phyloP scores from a whole-genome alignment of 2,113 vertebrate genomes.

The Chloropsis hardwickii region DNA sequence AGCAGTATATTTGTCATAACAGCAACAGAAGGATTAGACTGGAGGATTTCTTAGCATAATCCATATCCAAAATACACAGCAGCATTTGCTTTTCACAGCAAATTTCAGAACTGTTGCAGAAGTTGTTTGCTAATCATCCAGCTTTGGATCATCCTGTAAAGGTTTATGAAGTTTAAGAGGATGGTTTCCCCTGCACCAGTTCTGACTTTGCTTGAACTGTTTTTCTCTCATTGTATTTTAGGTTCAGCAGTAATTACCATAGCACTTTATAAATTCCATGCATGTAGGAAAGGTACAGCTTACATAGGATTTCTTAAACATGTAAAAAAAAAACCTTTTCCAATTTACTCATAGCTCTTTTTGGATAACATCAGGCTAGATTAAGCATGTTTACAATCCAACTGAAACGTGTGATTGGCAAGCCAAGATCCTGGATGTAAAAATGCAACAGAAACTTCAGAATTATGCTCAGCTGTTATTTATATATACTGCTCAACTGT shows the following conservation, averaged over 20 bases:
- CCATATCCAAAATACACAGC: not conserved
- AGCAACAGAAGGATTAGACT: not conserved
- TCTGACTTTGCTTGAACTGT: not conserved
- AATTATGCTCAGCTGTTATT: not conserved
- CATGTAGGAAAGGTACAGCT: not conserved
- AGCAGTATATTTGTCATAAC: not conserved
- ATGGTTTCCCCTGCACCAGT: not conserved
- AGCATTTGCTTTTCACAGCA: not conserved
- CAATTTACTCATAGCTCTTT: not conserved
- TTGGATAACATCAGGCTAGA: not conserved
- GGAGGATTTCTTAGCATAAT: not conserved
- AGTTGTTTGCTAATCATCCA: not conserved
- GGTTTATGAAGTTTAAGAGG: not conserved
- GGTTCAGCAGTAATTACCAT: not conserved
- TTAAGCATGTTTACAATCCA: not conserved
- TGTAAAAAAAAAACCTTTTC: not conserved
- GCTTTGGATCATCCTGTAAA: not conserved
- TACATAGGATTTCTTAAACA: not conserved
- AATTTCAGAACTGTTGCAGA: not conserved
- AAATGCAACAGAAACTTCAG: not conserved
- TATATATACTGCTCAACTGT: not conserved
- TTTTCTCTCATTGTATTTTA: not conserved
- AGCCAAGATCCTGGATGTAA: not conserved
- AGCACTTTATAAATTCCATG: not conserved
- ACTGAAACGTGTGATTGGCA: not conserved